These are phyloP conservation scores for Drosophila equinoxialis DNA, from an alignment of 1,140 invertebrate species.

Conservation along the genomic window DNA sequence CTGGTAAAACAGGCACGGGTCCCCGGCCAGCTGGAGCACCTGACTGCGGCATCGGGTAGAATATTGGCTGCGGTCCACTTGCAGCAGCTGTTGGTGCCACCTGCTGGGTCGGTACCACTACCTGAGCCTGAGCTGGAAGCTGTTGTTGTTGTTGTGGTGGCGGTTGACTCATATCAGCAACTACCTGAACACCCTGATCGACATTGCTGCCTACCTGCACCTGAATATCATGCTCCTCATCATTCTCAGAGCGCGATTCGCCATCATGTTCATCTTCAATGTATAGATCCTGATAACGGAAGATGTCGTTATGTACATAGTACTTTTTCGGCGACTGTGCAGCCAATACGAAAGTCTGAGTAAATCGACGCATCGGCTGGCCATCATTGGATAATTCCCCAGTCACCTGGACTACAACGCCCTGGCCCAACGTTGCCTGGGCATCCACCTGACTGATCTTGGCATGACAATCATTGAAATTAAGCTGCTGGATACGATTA, in stretches of 20 bases:
- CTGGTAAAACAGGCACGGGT: constrained; percentile 66
- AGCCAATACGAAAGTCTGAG: constrained; percentile 98
- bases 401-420: constrained; percentile 98
- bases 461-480: constrained; percentile 98
- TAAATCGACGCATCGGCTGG: constrained; percentile 97
- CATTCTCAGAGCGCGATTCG: constrained; percentile 86
- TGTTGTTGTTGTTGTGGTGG: constrained; percentile 61
- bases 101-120: constrained; percentile 61
- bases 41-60: constrained; percentile 75
- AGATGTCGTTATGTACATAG: constrained; percentile 99
- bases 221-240: constrained; percentile 83
- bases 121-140: constrained; percentile 49
- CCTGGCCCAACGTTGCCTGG: constrained; percentile 95
- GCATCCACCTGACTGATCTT: constrained; percentile 97
- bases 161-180: constrained; percentile 51
- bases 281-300: constrained; percentile 93
- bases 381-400: constrained; percentile 98
- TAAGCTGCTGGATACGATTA: constrained; percentile 96
- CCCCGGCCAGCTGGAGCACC: constrained; percentile 64
- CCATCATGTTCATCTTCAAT: constrained; percentile 85
- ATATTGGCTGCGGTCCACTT: constrained; percentile 62
- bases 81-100: constrained; percentile 50
- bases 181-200: constrained; percentile 64
- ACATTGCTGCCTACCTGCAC: constrained; percentile 40
- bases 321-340: constrained; percentile 97